Percentiles rank a stretch among this genome's conserved stretches.
Conservation (phyloP, 2,888 invertebrate genomes). For the Copidosoma aretas region DNA sequence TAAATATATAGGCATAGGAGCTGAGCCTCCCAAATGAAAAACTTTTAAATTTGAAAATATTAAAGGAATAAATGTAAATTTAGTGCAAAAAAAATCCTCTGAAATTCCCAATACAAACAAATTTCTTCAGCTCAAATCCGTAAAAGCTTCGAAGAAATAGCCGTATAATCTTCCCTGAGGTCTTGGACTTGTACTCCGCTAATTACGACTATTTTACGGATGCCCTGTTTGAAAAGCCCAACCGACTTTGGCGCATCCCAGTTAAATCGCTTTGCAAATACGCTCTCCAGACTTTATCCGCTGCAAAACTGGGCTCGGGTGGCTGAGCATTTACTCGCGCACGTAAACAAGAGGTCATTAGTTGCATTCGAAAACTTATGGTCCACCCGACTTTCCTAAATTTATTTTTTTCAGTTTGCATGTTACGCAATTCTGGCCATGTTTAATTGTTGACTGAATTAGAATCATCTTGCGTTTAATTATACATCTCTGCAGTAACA, state of each 20-base stretch:
- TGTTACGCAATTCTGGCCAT: too few species aligned
- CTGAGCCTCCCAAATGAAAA: too few species aligned
- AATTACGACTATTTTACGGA: slow-evolving; percentile 40
- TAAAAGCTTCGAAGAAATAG: slow-evolving; percentile 23
- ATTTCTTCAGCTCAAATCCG: slow-evolving; percentile 6
- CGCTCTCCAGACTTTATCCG: neutral
- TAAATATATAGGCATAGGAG: too few species aligned
- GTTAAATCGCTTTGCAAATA: neutral
- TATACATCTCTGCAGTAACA: too few species aligned
- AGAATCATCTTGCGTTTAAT: too few species aligned
- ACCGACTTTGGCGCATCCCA: neutral
- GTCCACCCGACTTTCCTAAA: too few species aligned
- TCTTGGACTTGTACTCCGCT: slow-evolving; percentile 39
- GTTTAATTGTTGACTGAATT: too few species aligned
- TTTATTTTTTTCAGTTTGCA: too few species aligned
- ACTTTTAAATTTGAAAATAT: too few species aligned
- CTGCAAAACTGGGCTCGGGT: neutral
- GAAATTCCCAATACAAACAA: neutral
- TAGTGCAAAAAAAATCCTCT: neutral
- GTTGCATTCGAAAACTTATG: neutral
- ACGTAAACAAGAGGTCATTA: neutral
- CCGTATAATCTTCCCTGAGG: slow-evolving; percentile 42
- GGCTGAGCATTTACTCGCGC: neutral
- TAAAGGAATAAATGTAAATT: too few species aligned
- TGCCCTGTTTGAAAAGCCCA: slow-evolving; percentile 5